Base-by-base conservation (phyloP, 2,797 vertebrate genomes). In the Lepidocolaptes lacrymiger region DNA sequence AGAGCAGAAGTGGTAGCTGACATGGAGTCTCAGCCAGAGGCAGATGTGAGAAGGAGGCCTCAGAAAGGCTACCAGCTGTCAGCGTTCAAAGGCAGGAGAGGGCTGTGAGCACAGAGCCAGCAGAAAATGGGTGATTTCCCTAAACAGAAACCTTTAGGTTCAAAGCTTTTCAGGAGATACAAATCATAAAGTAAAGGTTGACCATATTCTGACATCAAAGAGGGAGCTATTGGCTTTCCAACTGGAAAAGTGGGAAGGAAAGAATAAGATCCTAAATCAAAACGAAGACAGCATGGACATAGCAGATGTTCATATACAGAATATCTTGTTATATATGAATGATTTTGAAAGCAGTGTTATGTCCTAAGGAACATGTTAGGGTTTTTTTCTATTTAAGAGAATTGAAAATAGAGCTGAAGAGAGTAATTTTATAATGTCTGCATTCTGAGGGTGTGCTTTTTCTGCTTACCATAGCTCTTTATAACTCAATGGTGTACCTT, bases 41-140 rank as follows among this genome's bases (percentile, higher is more conserved):
- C 26, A 44, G 17, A 16, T 32, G n/a, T 37, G 41, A 85, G 32
- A 49, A 67, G 39, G 20, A 61, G 2, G 5, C 9, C 36, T 27
- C 30, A n/a, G 43, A 54, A 55, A 32, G 1, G 2, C 14, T 59
- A 62, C 20, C 30, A 55, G 30, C 41, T 59, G 48, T 30, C 66
- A 55, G 30, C 0, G 0, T 24, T 66, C 2, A 1, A 43, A 76
- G 34, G 21, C 19, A 76, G 14, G 21, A 80, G 36, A 66, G 6
- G 34, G 9, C 30, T 77, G n/a, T 32, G 16, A 88, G 52, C 41
- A 28, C 19, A 80, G 14, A 12, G 7, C 32, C 0, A 5, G 28
- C 28, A 76, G 26, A 69, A 88, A 92, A 36, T 17, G 8, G 21
- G 23, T 90, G 14, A 34, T 59, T 80, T 56, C 20, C 15, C 43